Conservation (phyloP, 2,113 vertebrate species). For the Burhinus bistriatus region DNA sequence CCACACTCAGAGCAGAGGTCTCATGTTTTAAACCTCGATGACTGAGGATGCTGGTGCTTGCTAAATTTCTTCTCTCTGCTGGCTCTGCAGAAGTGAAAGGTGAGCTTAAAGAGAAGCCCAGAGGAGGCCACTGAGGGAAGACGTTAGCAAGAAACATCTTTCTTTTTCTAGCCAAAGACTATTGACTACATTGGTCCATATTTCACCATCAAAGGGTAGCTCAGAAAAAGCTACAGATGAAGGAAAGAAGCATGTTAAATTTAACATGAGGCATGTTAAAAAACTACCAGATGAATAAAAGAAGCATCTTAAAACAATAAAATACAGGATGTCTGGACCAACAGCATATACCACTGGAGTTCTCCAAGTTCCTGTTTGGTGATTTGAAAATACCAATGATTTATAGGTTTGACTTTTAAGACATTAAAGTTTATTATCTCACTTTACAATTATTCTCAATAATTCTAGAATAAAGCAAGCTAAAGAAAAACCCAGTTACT, state of each 20-base stretch:
- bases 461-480: not conserved
- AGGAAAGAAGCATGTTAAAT: constrained; percentile 16
- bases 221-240: not conserved
- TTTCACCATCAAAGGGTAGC: constrained; percentile 30
- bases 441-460: not conserved
- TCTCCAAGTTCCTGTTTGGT: not conserved
- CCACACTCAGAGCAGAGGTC: not conserved
- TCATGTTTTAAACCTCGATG: not conserved
- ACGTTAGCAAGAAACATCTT: not conserved
- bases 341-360: not conserved
- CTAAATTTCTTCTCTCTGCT: not conserved
- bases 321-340: constrained; percentile 32
- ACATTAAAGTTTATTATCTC: not conserved
- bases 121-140: not conserved
- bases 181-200: not conserved
- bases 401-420: not conserved
- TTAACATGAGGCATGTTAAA: constrained; percentile 3
- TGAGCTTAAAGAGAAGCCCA: not conserved
- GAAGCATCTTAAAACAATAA: constrained; percentile 56
- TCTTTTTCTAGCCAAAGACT: not conserved
- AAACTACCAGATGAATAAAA: constrained; percentile 3
- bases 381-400: constrained; percentile 2
- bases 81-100: not conserved
- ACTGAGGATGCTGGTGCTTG: not conserved
- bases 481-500: not conserved